Evolutionary conservation across 1,140 invertebrate genomes (phyloP), one percentile per base, ranked within the genome.

Genomic region (Caenorhabditis briggsae): DNA sequence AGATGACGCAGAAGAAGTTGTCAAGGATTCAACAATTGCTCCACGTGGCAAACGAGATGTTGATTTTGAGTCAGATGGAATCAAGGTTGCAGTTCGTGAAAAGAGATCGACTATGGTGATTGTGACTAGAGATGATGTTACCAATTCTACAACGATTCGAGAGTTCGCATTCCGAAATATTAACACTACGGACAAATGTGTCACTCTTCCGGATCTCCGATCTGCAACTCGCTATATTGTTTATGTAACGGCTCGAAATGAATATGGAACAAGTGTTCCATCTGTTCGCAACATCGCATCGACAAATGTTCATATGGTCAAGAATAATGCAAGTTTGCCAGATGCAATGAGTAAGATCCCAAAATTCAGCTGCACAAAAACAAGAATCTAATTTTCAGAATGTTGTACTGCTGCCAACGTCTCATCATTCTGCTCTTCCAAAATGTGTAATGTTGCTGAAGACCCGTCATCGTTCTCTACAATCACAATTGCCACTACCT

Each of bases 151-250:
- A 23, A 55, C 86, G 3, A 74, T 87, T 53, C 50, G 86, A n/a
- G 86, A 87, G 25, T 87, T 88, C 25, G 74, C 70, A 16, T 88
- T 87, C 70, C 82, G 84, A 59, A 61, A 89, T 50, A 56, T 89
- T 2, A 89, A 89, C 56, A 89, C 89, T 6, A 89, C 89, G 1
- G 64, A 89, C 5, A 89, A 46, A 43, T 89, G 89, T 43, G 59
- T 53, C 23, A 89, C 89, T 18, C 43, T 89, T 5, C 41, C 25
- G 11, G 85, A 89, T 48, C 86, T 89, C 8, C 78, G 88, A 43
- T 70, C 88, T 18, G 84, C 88, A 9, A 85, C 88, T 41, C 20
- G 84, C 18, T 89, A 89, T 78, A 78, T 87, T 23, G 61, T 89
- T 8, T 87, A 85, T 25, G 89, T 89, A 14, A 89, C 88, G 12